Percentiles rank a stretch among this genome's conserved stretches.
These are phyloP conservation scores for Siphamia tubifer DNA, from an alignment of 2,113 vertebrate genomes.

Conservation along the genomic window DNA sequence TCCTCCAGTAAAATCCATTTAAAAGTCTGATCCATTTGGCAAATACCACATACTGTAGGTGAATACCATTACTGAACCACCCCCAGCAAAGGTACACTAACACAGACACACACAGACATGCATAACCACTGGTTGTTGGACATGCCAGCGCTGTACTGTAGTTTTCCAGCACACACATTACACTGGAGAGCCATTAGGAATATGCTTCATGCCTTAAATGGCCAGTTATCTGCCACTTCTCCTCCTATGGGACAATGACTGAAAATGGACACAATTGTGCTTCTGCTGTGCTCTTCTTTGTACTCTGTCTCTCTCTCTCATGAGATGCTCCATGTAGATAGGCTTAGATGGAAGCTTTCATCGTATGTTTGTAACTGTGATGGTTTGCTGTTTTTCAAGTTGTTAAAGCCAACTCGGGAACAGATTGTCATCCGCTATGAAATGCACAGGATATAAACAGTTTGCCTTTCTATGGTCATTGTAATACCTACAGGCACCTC, in stretches of 20 bases:
- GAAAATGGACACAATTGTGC: not conserved
- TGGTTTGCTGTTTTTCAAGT: not conserved
- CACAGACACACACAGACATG: not conserved
- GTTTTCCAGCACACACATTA: conserved; percentile 11
- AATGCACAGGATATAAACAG: not conserved
- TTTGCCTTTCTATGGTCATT: conserved; percentile 7
- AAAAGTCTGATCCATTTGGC: not conserved
- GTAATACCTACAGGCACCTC: not conserved
- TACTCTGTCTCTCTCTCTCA: not conserved
- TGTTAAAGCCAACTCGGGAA: not conserved
- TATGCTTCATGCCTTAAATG: conserved; percentile 43
- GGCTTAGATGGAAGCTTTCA: not conserved
- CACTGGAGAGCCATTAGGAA: conserved; percentile 36
- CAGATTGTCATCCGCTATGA: not conserved
- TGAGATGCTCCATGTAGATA: not conserved
- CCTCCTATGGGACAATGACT: conserved; percentile 2
- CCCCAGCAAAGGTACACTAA: not conserved
- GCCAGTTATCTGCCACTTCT: conserved; percentile 30
- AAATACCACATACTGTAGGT: conserved; percentile 4
- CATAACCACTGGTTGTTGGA: not conserved
- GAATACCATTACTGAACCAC: not conserved
- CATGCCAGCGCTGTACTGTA: conserved; percentile 19
- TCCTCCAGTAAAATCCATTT: conserved; percentile 16
- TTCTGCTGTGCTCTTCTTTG: not conserved
- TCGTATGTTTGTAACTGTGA: not conserved